Evolutionary conservation across 2,797 vertebrate genomes (phyloP).

Genomic region (Sciaenops ocellatus): DNA sequence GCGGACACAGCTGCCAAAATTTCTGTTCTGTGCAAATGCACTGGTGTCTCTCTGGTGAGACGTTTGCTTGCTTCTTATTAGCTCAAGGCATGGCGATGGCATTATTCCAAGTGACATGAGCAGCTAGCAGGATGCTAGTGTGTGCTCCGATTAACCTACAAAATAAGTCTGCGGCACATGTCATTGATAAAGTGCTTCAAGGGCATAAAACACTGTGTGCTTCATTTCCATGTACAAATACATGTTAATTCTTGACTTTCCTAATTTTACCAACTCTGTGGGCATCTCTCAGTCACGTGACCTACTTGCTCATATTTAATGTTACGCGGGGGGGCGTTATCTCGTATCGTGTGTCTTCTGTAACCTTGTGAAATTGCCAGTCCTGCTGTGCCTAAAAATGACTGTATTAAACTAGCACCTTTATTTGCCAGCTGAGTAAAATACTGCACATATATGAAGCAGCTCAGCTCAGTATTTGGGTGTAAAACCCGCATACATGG

Average conservation of each 20-base stretch:
- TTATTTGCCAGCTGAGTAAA: slow-evolving; percentile 25
- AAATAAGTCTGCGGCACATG: slow-evolving; percentile 26
- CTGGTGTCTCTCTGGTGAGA: slow-evolving; percentile 26
- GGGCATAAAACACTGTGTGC: slow-evolving; percentile 45
- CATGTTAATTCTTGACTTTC: not conserved
- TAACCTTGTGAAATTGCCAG: slow-evolving; percentile 9
- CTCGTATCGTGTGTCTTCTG: slow-evolving; percentile 3
- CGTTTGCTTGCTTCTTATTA: slow-evolving; percentile 36
- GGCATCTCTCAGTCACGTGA: slow-evolving; percentile 1
- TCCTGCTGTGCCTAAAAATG: slow-evolving; percentile 21
- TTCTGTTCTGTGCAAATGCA: slow-evolving; percentile 27
- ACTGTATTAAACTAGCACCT: slow-evolving; percentile 18
- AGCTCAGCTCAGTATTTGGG: slow-evolving; percentile 33
- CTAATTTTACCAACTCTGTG: slow-evolving; percentile 13
- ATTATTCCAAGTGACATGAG: slow-evolving; percentile 46
- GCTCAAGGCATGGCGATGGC: slow-evolving; percentile 34
- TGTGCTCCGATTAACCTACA: slow-evolving; percentile 46
- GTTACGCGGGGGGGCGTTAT: not conserved
- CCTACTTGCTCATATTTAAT: not conserved
- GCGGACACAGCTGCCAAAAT: slow-evolving; percentile 42
- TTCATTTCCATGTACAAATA: slow-evolving; percentile 20
- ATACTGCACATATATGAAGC: not conserved
- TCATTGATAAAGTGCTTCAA: slow-evolving; percentile 58
- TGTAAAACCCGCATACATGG: slow-evolving; percentile 50
- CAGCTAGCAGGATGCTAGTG: slow-evolving; percentile 32